These are phyloP conservation scores for Pristiophorus japonicus DNA, from an alignment of 2,113 vertebrate genomes.

Conservation along the genomic window DNA sequence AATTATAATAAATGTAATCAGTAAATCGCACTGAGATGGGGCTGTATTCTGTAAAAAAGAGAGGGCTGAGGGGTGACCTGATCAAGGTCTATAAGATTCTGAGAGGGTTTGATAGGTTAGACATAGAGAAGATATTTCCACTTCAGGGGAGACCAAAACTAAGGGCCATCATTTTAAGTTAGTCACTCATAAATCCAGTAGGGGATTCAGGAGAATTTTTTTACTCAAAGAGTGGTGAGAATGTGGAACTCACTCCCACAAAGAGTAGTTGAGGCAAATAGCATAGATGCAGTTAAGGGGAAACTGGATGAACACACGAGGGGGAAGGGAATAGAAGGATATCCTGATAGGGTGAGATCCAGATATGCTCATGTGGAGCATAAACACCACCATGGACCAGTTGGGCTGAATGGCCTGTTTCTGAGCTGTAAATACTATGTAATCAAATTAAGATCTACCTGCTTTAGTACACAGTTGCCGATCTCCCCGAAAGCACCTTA, in stretches of 20 bases:
- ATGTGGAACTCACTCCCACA: not conserved
- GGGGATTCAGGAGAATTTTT: not conserved
- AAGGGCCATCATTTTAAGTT: not conserved
- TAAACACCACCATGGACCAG: not conserved
- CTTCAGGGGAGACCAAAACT: not conserved
- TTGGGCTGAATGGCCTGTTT: not conserved
- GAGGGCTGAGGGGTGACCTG: not conserved
- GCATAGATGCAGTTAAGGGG: not conserved
- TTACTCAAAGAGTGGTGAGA: not conserved
- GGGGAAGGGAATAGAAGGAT: not conserved
- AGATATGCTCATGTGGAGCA: not conserved
- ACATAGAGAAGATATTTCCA: not conserved
- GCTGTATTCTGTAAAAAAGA: not conserved
- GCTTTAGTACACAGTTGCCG: not conserved
- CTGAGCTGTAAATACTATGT: not conserved
- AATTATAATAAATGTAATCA: not conserved
- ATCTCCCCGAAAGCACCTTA: not conserved
- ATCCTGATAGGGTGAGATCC: not conserved
- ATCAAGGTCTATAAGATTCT: not conserved
- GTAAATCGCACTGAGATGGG: not conserved
- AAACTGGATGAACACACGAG: not conserved
- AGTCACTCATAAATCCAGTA: not conserved
- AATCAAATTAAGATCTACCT: not conserved
- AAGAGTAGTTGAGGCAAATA: no score
- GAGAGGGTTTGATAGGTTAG: not conserved